Evolutionary conservation across 2,113 vertebrate species (phyloP), one percentile per base, ranked within the genome.

Genomic region (Microtus pennsylvanicus): DNA sequence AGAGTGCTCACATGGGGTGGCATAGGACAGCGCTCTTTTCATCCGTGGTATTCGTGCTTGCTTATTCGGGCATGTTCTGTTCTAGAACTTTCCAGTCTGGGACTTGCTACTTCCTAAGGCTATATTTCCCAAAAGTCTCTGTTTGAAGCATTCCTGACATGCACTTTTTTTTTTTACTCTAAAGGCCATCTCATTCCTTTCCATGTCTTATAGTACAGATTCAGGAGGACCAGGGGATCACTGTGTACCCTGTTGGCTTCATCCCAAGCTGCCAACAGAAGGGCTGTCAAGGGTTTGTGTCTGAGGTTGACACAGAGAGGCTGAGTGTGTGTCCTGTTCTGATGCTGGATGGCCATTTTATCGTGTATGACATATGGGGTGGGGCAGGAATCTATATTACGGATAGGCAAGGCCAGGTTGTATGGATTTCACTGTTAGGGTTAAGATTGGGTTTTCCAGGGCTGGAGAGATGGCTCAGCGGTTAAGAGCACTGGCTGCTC

Each of bases 331-430:
- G 26, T 69, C 63, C 42, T 77, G 1, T 75, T 75, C 35, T 42
- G 6, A 74, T 88, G 33, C 38, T 17, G 45, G 61, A 9, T 1
- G 47, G 75, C 61, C 24, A 55, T 69, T 1, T 0, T 42, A 2
- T 76, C 80, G n/a, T 65, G 82, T 24, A 12, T 52, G 50, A 72
- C 58, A 2, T 63, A 63, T 63, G 24, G 38, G n/a, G 80, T 7
- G 3, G 35, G 35, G 35, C 47, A 21, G 24, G 24, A n/a, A 58
- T 85, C 75, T 86, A 0, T 67, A 81, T 86, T 70, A 22, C 63
- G 63, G 42, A 93, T 76, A 28, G 22, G 65, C 75, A 96, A 90
- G 14, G 58, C 45, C 95, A 97, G 70, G 50, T 95, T 97, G 96
- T 96, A 91, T 95, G 80, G 93, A 17, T 74, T 90, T 91, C 50